Base-by-base conservation (phyloP, 2,797 vertebrate species). In the Menidia menidia region DNA sequence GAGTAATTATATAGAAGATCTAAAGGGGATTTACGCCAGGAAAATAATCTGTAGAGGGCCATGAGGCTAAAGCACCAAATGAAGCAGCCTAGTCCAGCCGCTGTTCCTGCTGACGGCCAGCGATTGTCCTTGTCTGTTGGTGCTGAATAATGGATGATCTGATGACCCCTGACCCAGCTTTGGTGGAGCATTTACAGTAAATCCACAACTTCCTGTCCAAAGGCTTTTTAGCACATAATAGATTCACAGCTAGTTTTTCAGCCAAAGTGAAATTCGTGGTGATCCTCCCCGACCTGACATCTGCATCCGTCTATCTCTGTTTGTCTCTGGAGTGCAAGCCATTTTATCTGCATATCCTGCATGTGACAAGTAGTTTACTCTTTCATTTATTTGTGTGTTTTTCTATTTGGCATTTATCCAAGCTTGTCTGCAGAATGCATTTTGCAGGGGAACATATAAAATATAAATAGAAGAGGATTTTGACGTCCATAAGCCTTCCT, bases 101-200 rank as follows among this genome's bases (percentile, higher is more conserved):
- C 35, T 60, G 14, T 68, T 64, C 71, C 64, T 73, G 83, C 81
- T 81, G 83, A 83, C 85, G 68, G 56, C 54, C 47, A 56, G 39
- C 56, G 64, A 80, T 89, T 90, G 85, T 89, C 59, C 71, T 43
- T 75, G 80, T 72, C 55, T 82, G 82, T 30, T 87, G 77, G 59
- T 73, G 84, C 84, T 92, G 86, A 92, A 93, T 91, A 89, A 92
- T 91, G 80, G 80, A 90, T 91, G 78, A 83, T 84, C 66, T 68
- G 71, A 80, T 65, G 64, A 71, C 67, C 70, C 15, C 42, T 52
- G 45, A 68, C 63, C 39, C 76, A 72, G 75, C 58, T 73, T 71
- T 68, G 60, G 64, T 60, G 52, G 62, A 58, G 61, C 68, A 48
- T 85, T 77, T 79, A 77, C 69, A 77, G 75, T 54, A 68, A 39